These are phyloP conservation scores for Stenodera caucasica DNA, from an alignment of 2,888 invertebrate species.

Conservation along the genomic window DNA sequence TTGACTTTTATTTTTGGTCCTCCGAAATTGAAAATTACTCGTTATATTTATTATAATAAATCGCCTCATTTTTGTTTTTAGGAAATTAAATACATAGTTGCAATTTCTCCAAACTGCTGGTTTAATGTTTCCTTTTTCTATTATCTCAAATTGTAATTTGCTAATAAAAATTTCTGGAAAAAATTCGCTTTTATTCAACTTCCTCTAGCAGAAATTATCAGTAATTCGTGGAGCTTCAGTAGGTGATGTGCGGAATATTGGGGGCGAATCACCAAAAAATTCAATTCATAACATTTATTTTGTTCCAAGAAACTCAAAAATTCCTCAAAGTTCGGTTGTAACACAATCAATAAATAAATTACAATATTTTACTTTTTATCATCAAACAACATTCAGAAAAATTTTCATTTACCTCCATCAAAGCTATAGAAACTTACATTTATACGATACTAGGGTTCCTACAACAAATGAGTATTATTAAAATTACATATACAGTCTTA, in stretches of 20 bases:
- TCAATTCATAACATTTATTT: constrained; percentile 24
- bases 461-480: constrained; percentile 45
- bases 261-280: neutral
- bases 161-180: constrained; percentile 1
- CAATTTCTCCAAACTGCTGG: neutral
- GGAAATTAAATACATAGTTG: constrained; percentile 1
- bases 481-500: constrained; percentile 44
- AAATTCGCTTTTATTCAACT: neutral
- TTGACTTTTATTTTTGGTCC: no score
- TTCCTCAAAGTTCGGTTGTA: constrained; percentile 26
- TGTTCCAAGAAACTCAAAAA: constrained; percentile 31
- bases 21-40: no score
- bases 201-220: no score
- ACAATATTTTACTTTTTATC: constrained; percentile 14
- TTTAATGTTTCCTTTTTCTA: constrained; percentile 1
- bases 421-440: constrained; percentile 14
- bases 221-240: no score
- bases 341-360: constrained; percentile 27
- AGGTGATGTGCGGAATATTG: no score
- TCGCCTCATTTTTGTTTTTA: neutral
- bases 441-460: constrained; percentile 34
- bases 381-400: constrained; percentile 20
- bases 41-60: constrained; percentile 3
- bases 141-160: neutral
- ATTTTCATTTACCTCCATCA: constrained; percentile 9